phyloP scores from a whole-genome alignment of 2,888 invertebrate genomes.

The Gymnocheta viridis region DNA sequence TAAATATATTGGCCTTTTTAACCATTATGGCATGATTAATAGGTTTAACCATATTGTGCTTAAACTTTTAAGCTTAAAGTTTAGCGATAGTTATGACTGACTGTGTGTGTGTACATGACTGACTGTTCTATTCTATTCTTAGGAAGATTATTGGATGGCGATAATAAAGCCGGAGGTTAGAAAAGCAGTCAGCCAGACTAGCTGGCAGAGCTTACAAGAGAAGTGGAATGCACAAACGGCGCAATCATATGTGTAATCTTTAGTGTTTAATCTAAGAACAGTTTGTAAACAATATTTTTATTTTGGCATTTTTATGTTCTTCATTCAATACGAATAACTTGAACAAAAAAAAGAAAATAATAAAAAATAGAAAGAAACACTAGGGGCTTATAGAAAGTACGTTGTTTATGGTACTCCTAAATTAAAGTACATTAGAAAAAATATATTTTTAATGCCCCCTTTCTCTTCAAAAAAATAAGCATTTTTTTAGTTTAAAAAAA shows the following conservation, averaged over 20 bases:
- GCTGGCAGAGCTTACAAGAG: background rate
- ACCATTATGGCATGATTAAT: constrained; percentile 67
- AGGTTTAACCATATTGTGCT: constrained; percentile 49
- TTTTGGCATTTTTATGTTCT: background rate
- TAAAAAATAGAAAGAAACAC: too few species aligned
- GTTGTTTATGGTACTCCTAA: too few species aligned
- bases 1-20: constrained; percentile 52
- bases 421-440: too few species aligned
- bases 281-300: constrained; percentile 6
- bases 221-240: background rate
- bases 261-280: constrained; percentile 25
- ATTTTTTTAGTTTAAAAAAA: too few species aligned
- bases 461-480: too few species aligned
- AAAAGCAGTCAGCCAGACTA: background rate
- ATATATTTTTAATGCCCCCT: too few species aligned
- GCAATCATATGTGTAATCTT: constrained; percentile 21
- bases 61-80: constrained; percentile 38
- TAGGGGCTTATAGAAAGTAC: too few species aligned
- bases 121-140: constrained; percentile 38
- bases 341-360: too few species aligned
- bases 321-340: background rate
- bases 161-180: constrained; percentile 57
- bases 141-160: constrained; percentile 51
- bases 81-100: constrained; percentile 4
- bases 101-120: background rate